Conservation (phyloP, 1,140 invertebrate genomes). For the Tigriopus japonicus region DNA sequence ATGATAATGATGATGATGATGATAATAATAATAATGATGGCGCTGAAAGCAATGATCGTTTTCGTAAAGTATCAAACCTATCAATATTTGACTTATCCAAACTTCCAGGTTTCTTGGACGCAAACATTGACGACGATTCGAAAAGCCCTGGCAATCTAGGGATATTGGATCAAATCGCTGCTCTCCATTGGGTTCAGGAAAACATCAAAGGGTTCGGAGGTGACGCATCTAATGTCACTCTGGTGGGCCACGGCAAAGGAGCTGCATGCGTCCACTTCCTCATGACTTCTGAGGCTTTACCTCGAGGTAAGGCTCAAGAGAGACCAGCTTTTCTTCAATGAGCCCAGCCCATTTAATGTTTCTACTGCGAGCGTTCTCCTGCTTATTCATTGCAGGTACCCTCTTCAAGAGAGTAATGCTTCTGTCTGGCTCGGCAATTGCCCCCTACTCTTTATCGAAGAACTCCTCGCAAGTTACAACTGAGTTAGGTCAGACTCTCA, state of each 20-base stretch:
- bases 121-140: conserved; percentile 58
- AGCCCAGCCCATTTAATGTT: too few species aligned
- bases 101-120: conserved; percentile 62
- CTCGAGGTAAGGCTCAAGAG: conserved; percentile 48
- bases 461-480: conserved; percentile 67
- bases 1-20: too few species aligned
- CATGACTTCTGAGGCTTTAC: conserved; percentile 72
- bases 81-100: background rate
- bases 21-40: background rate
- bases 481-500: conserved; percentile 61
- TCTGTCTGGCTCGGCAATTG: conserved; percentile 83
- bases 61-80: background rate
- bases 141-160: conserved; percentile 78
- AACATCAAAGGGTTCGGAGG: conserved; percentile 82
- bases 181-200: conserved; percentile 79
- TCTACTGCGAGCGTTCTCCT: background rate
- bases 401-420: conserved; percentile 82
- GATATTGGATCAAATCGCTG: conserved; percentile 83
- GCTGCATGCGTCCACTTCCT: conserved; percentile 86
- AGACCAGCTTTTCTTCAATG: background rate
- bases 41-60: background rate
- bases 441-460: conserved; percentile 73
- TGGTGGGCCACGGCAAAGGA: conserved; percentile 84
- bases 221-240: conserved; percentile 74
- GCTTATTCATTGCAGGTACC: conserved; percentile 37